A percentile compares a stretch with the other conserved stretches of the same genome.
These are phyloP conservation scores for Pemphigus obesinymphae DNA, from an alignment of 1,140 invertebrate genomes.

Conservation along the genomic window DNA sequence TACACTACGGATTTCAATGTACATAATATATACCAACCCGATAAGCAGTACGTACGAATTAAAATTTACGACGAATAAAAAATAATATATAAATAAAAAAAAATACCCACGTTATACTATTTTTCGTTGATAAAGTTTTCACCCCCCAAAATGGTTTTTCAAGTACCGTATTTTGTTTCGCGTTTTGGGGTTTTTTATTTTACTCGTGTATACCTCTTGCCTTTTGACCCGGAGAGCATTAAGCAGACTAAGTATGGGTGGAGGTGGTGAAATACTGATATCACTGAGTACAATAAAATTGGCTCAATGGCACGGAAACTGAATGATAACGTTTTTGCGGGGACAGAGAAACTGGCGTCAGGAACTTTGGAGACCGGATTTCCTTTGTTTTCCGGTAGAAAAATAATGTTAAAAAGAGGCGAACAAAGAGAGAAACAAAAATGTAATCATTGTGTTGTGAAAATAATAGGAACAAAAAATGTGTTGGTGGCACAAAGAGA, in stretches of 20 bases:
- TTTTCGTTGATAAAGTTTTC: slow-evolving; percentile 1
- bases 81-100: too few species aligned
- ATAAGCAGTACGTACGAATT: not conserved
- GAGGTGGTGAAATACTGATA: slow-evolving; percentile 32
- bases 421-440: not conserved
- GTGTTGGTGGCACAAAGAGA: slow-evolving; percentile 27
- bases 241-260: not conserved
- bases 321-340: slow-evolving; percentile 38
- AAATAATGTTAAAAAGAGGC: slow-evolving; percentile 25
- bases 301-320: slow-evolving; percentile 37
- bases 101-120: not conserved
- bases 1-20: too few species aligned
- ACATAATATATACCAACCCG: not conserved
- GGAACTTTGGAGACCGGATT: slow-evolving; percentile 35
- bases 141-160: not conserved
- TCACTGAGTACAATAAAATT: slow-evolving; percentile 27
- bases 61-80: not conserved
- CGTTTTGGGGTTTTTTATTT: not conserved
- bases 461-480: slow-evolving; percentile 11
- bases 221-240: slow-evolving; percentile 15
- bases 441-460: slow-evolving; percentile 35
- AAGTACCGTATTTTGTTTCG: not conserved
- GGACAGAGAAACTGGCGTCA: slow-evolving; percentile 9
- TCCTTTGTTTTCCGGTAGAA: slow-evolving; percentile 34
- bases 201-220: slow-evolving; percentile 5